Percentiles rank a stretch among this genome's conserved stretches.
phyloP scores from a whole-genome alignment of 2,113 vertebrate genomes.

The Pedionomus torquatus region DNA sequence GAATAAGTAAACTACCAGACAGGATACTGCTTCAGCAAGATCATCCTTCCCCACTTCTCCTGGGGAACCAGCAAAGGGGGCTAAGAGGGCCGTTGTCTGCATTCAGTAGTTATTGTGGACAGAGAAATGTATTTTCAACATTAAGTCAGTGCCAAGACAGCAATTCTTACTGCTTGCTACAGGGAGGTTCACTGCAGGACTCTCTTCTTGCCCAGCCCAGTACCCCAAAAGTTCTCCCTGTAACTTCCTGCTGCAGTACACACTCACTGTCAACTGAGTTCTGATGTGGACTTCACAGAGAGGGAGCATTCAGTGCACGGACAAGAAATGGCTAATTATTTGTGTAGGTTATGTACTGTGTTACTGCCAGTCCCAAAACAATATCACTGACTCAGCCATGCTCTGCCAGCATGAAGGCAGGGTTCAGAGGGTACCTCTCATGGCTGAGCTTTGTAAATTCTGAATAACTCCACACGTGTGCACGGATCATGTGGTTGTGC shows the following conservation, averaged over 20 bases:
- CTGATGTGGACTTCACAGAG: neutral
- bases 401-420: neutral
- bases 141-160: neutral
- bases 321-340: neutral
- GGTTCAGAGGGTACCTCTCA: neutral
- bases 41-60: neutral
- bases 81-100: neutral
- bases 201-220: neutral
- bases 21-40: neutral
- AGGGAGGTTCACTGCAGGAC: neutral
- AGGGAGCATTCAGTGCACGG: neutral
- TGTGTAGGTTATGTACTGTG: neutral
- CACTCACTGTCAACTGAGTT: neutral
- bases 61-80: neutral
- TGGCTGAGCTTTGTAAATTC: neutral
- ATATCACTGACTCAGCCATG: accelerated
- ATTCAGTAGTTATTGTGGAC: neutral
- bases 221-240: neutral
- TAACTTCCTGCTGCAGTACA: neutral
- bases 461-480: neutral
- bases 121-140: neutral
- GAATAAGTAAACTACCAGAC: neutral
- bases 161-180: neutral
- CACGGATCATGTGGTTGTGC: neutral
- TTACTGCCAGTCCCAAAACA: neutral